Evolutionary conservation across 2,113 vertebrate species (phyloP), one percentile per base, ranked within the genome.

Genomic region (Sander lucioperca): DNA sequence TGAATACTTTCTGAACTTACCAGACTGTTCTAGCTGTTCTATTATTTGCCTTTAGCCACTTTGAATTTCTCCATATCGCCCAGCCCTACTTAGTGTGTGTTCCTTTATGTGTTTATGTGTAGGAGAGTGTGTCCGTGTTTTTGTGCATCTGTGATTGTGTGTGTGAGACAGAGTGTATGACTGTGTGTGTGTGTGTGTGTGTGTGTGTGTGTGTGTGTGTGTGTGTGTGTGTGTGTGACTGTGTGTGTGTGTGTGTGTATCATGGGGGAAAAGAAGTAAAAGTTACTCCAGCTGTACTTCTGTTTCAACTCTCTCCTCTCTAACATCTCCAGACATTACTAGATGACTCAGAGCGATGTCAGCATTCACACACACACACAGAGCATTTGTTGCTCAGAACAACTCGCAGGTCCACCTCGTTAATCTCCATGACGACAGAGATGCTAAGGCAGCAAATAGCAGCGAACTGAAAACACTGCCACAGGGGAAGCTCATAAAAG

Each of bases 391-490:
- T 79, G 77, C 89, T 82, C 73, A 86, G 84, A 86, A 91, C 89
- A 74, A 87, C 88, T 88, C 82, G 54, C 79, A 64, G 84, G 86
- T 89, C 87, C 80, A 75, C 82, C 91, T 94, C 91, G 81, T 94
- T 94, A 93, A 94, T 95, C 93, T 95, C 88, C 85, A 89, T 91
- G 91, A 90, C 83, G 68, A 94, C 93, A 93, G 84, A 85, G 86
- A 85, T 91, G 91, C 92, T 88, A 89, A 70, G 66, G 91, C 92
- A 92, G 91, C 91, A 91, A 90, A 91, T 92, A 94, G 88, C 77
- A 76, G 81, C 72, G 54, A 83, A 79, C 13, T 54, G 77, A 86
- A 86, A 80, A 88, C 86, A 74, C 73, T 70, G 84, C 70, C 79
- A 74, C 77, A 69, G 30, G 70, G 88, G 88, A 89, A 78, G 76